These are phyloP conservation scores for Drosophila melanocephala DNA, from an alignment of 2,888 invertebrate species.

Conservation along the genomic window DNA sequence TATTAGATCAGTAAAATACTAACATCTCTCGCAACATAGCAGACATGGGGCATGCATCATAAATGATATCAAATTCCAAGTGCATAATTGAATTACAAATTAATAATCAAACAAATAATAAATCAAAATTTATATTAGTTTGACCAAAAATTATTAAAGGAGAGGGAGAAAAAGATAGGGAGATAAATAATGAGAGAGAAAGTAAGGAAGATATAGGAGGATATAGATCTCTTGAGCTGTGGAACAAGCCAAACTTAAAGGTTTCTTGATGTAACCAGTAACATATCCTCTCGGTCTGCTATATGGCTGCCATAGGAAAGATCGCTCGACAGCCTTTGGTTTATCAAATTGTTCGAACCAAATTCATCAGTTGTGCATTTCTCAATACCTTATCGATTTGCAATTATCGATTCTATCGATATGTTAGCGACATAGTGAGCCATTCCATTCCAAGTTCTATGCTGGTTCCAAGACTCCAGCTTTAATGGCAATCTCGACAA, in stretches of 20 bases:
- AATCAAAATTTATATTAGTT: too few species aligned
- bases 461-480: neutral
- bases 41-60: too few species aligned
- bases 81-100: too few species aligned
- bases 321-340: neutral
- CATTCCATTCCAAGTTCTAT: neutral
- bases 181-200: neutral
- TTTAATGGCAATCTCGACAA: neutral
- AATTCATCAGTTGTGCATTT: neutral
- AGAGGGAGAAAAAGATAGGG: neutral
- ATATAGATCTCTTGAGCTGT: neutral
- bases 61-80: neutral
- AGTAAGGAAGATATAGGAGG: neutral
- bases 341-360: neutral
- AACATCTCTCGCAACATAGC: neutral
- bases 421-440: neutral
- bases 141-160: too few species aligned
- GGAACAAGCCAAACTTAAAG: neutral
- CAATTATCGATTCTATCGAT: neutral
- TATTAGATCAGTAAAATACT: neutral
- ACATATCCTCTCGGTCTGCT: neutral
- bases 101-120: neutral
- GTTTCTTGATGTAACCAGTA: neutral
- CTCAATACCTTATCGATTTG: neutral
- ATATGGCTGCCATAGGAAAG: too few species aligned